Conservation (phyloP, 2,888 invertebrate genomes). For the Dugesia japonica region DNA sequence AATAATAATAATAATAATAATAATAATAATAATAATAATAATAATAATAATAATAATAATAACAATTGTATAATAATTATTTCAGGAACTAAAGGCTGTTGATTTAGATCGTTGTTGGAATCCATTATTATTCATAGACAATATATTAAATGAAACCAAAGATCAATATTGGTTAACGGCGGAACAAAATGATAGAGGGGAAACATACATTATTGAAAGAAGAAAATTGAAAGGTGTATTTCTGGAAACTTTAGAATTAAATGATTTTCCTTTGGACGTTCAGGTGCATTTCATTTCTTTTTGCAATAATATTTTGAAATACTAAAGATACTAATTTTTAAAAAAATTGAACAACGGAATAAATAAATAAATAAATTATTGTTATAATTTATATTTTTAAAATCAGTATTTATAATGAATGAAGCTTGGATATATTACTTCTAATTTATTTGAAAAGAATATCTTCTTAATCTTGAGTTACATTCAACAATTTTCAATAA, state of each 20-base stretch:
- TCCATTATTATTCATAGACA: slow-evolving; percentile 40
- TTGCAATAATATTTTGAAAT: too few species aligned
- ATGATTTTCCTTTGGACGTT: slow-evolving; percentile 36
- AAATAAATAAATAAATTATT: too few species aligned
- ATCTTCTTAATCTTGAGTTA: too few species aligned
- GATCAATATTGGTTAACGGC: slow-evolving; percentile 38
- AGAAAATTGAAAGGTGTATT: slow-evolving; percentile 38
- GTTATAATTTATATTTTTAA: too few species aligned
- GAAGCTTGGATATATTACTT: too few species aligned
- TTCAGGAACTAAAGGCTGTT: slow-evolving; percentile 37
- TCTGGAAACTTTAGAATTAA: slow-evolving; percentile 38
- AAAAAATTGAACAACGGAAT: too few species aligned
- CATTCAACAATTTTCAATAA: too few species aligned
- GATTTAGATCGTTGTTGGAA: slow-evolving; percentile 39
- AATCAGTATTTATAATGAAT: too few species aligned
- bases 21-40: too few species aligned
- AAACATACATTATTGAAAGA: slow-evolving; percentile 37
- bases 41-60: background rate
- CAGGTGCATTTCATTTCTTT: slow-evolving; percentile 29
- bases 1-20: too few species aligned
- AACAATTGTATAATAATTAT: background rate
- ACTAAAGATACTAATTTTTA: too few species aligned
- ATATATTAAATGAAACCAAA: slow-evolving; percentile 39
- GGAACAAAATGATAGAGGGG: slow-evolving; percentile 36
- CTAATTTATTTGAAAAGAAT: too few species aligned